Conservation (phyloP, 2,113 vertebrate genomes). For the Onychorhynchus coronatus region DNA sequence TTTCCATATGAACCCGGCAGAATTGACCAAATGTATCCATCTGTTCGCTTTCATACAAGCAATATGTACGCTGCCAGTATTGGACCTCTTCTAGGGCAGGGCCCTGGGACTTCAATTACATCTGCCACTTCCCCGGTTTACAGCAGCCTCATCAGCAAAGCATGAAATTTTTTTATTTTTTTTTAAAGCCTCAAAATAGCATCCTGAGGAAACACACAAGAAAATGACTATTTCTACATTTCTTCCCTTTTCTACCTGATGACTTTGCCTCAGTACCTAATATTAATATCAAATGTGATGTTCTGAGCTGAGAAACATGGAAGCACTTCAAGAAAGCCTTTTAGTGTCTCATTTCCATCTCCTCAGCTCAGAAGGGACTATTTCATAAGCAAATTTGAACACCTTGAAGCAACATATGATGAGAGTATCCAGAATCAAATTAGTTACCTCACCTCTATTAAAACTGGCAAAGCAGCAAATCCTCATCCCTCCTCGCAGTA, state of each 20-base stretch:
- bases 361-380: conserved; percentile 31
- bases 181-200: conserved; percentile 59
- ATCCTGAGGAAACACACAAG: conserved; percentile 52
- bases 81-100: conserved; percentile 59
- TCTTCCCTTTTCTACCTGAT: conserved; percentile 45
- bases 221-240: conserved; percentile 45
- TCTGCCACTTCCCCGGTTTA: conserved; percentile 57
- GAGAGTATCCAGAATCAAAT: conserved; percentile 35
- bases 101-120: conserved; percentile 59
- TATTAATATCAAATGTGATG: conserved; percentile 57
- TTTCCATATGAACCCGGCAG: conserved; percentile 48
- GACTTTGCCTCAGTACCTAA: conserved; percentile 65
- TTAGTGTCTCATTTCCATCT: conserved; percentile 60
- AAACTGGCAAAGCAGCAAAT: conserved; percentile 29
- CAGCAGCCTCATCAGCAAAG: conserved; percentile 54
- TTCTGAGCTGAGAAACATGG: conserved; percentile 45
- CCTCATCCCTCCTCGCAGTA: background rate
- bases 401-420: conserved; percentile 55
- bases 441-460: conserved; percentile 39
- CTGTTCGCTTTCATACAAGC: conserved; percentile 54
- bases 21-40: conserved; percentile 64
- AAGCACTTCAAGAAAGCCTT: conserved; percentile 43
- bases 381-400: conserved; percentile 63
- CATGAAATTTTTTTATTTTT: background rate
- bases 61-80: conserved; percentile 52